Conservation (phyloP, 1,140 invertebrate genomes). For the Adoxophyes honmai region DNA sequence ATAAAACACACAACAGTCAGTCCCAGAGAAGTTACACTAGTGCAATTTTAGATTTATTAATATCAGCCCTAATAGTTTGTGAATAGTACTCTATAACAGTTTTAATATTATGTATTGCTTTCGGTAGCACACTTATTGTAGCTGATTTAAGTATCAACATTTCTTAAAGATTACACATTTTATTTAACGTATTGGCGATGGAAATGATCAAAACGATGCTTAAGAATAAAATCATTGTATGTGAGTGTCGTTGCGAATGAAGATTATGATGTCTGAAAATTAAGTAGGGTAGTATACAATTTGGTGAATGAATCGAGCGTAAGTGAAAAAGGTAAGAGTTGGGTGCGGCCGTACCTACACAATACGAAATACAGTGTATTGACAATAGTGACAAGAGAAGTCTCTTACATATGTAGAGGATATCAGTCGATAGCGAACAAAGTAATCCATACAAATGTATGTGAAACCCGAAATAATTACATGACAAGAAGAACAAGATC, state of each 20-base stretch:
- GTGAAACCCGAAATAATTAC: slow-evolving; percentile 54
- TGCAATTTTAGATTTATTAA: neutral
- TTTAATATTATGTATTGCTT: slow-evolving; percentile 15
- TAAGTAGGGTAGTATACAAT: neutral
- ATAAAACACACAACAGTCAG: too few species aligned
- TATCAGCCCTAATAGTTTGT: slow-evolving; percentile 4
- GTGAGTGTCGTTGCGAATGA: neutral
- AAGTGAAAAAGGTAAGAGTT: slow-evolving; percentile 29
- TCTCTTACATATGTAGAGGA: slow-evolving; percentile 30
- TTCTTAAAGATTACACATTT: slow-evolving; percentile 13
- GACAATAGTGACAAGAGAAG: slow-evolving; percentile 35
- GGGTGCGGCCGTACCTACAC: slow-evolving; percentile 53
- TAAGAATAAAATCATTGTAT: neutral
- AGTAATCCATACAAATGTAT: slow-evolving; percentile 47
- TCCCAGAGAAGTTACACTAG: too few species aligned
- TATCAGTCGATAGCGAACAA: slow-evolving; percentile 50
- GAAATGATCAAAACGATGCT: slow-evolving; percentile 8
- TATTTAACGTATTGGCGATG: slow-evolving; percentile 5
- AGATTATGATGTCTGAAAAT: neutral
- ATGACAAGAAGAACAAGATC: slow-evolving; percentile 71
- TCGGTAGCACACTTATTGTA: slow-evolving; percentile 14
- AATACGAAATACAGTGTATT: slow-evolving; percentile 45
- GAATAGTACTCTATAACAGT: slow-evolving; percentile 14
- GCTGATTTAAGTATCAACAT: slow-evolving; percentile 14
- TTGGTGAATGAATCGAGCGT: slow-evolving; percentile 9